Percentiles rank a stretch among this genome's conserved stretches.
phyloP scores from a whole-genome alignment of 2,797 vertebrate genomes.

The Adelosebastes latens region DNA sequence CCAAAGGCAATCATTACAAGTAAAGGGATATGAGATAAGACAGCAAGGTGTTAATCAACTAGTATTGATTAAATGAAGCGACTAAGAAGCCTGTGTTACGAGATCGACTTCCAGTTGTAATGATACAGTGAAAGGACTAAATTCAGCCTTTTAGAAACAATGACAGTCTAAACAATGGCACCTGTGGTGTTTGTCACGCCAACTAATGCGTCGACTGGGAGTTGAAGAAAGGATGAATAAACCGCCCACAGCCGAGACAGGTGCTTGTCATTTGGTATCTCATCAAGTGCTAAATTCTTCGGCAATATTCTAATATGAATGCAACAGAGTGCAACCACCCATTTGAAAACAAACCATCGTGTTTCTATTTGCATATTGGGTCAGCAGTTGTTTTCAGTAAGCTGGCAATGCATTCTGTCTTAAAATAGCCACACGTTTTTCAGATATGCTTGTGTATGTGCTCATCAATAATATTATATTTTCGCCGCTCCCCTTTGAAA shows the following conservation, averaged over 20 bases:
- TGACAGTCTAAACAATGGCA: slow-evolving; percentile 13
- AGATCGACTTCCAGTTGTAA: slow-evolving; percentile 25
- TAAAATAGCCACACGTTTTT: slow-evolving; percentile 19
- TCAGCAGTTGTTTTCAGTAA: slow-evolving; percentile 30
- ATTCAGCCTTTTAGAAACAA: slow-evolving; percentile 16
- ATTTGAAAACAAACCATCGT: slow-evolving; percentile 45
- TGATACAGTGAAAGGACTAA: slow-evolving; percentile 33
- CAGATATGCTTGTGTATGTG: neutral
- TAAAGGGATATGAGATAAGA: slow-evolving; percentile 37
- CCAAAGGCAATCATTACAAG: slow-evolving; percentile 40
- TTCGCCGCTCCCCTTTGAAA: slow-evolving; percentile 41
- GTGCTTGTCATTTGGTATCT: slow-evolving; percentile 48
- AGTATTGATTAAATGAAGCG: slow-evolving; percentile 55
- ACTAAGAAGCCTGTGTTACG: slow-evolving; percentile 19
- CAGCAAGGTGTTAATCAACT: slow-evolving; percentile 42
- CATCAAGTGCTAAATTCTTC: slow-evolving; percentile 44
- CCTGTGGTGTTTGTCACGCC: slow-evolving; percentile 24
- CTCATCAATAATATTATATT: slow-evolving; percentile 48
- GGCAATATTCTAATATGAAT: slow-evolving; percentile 20
- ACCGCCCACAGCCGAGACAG: slow-evolving; percentile 30
- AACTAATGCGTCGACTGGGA: slow-evolving; percentile 23
- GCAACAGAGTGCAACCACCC: slow-evolving; percentile 29
- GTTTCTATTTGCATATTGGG: slow-evolving; percentile 54
- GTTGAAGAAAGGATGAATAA: slow-evolving; percentile 13
- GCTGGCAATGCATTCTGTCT: slow-evolving; percentile 1